These are phyloP conservation scores for Anadara kagoshimensis DNA, from an alignment of 1,140 invertebrate species.

Conservation along the genomic window DNA sequence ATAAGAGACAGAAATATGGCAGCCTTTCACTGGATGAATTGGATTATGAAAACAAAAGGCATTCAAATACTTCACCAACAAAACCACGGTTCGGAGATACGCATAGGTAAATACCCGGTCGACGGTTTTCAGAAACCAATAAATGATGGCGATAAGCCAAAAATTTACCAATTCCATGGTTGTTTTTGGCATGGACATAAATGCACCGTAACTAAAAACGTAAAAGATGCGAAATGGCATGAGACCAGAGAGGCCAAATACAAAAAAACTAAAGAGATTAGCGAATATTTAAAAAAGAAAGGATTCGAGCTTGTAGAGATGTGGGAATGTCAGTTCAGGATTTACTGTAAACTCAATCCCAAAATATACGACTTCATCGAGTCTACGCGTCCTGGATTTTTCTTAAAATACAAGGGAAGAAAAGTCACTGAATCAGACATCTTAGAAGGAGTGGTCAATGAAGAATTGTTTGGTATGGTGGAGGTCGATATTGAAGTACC, in stretches of 20 bases:
- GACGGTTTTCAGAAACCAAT: not conserved
- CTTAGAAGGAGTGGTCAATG: not conserved
- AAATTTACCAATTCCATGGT: conserved; percentile 7
- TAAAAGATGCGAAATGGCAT: not conserved
- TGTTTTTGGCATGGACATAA: conserved; percentile 17
- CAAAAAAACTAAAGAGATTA: conserved; percentile 1
- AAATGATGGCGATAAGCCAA: not conserved
- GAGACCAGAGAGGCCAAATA: not conserved
- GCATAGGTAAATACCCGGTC: not conserved
- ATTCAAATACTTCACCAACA: not conserved
- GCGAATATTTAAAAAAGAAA: not conserved
- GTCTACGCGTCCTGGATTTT: not conserved
- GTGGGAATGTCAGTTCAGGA: not conserved
- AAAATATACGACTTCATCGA: not conserved
- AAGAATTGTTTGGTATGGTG: conserved; percentile 10
- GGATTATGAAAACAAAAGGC: not conserved
- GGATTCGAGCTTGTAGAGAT: conserved; percentile 3
- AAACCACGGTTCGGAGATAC: not conserved
- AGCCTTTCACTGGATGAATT: not conserved
- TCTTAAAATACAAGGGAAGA: not conserved
- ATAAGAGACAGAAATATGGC: not conserved
- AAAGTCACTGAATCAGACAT: not conserved
- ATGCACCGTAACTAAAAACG: not conserved
- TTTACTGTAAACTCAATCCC: not conserved
- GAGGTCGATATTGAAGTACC: conserved; percentile 20